These are phyloP conservation scores for Leucozona laternaria DNA, from an alignment of 2,888 invertebrate species.

Conservation along the genomic window DNA sequence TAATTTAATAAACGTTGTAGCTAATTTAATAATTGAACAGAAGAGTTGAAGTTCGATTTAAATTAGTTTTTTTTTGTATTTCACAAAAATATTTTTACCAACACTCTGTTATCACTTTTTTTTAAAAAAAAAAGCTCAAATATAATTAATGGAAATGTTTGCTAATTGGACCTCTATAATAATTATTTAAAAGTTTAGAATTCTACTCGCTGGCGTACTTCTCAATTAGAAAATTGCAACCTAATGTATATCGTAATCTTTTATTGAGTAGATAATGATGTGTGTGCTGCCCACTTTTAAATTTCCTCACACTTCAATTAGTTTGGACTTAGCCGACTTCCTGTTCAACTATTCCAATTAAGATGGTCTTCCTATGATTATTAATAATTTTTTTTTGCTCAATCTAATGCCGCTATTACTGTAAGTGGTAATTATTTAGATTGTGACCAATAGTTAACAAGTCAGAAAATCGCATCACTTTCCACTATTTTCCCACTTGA, in stretches of 20 bases:
- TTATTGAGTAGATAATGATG: slow-evolving; percentile 12
- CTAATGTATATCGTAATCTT: background rate
- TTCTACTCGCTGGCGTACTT: background rate
- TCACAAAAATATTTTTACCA: background rate
- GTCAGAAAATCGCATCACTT: slow-evolving; percentile 61
- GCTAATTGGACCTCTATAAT: background rate
- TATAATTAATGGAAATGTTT: background rate
- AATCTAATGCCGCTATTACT: slow-evolving; percentile 31
- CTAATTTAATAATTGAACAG: background rate
- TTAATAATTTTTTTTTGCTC: background rate
- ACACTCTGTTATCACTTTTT: no score
- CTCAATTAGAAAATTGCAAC: background rate
- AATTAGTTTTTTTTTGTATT: background rate
- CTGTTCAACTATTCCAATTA: slow-evolving; percentile 53
- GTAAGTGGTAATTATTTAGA: slow-evolving; percentile 59
- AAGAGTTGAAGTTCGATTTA: slow-evolving; percentile 5
- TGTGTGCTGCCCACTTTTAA: background rate
- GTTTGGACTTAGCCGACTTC: slow-evolving; percentile 47
- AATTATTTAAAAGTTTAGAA: background rate
- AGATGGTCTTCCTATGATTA: slow-evolving; percentile 1
- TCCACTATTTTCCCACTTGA: slow-evolving; percentile 35
- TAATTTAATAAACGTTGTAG: background rate
- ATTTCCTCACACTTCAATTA: slow-evolving; percentile 51
- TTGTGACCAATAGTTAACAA: slow-evolving; percentile 68
- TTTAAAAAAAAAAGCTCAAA: no score